Percentiles rank a stretch among this genome's conserved stretches.
These are phyloP conservation scores for Melanotaenia nigrans DNA, from an alignment of 2,797 vertebrate genomes.

Conservation along the genomic window DNA sequence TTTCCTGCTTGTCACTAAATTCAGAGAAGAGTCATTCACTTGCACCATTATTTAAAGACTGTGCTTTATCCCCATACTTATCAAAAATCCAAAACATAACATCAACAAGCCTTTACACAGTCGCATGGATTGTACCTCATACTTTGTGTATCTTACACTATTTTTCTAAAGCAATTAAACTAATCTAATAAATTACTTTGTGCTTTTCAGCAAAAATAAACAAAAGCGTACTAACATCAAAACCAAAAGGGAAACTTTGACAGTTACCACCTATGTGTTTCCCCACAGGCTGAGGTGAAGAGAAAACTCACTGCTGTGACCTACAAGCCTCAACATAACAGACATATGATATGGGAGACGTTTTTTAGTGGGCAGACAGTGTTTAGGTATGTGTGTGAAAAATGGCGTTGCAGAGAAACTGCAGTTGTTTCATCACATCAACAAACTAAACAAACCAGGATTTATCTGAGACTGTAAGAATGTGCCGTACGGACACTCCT, in stretches of 20 bases:
- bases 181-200: not conserved
- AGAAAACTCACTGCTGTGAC: not conserved
- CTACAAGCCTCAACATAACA: not conserved
- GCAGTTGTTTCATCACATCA: conserved; percentile 28
- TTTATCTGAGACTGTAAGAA: conserved; percentile 50
- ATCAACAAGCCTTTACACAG: conserved; percentile 29
- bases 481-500: conserved; percentile 55
- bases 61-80: conserved; percentile 25
- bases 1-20: conserved; percentile 29
- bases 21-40: conserved; percentile 47
- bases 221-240: not conserved
- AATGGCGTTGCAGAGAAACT: not conserved
- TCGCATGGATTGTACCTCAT: not conserved
- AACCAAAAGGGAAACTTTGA: not conserved
- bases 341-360: not conserved
- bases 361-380: conserved; percentile 3
- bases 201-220: not conserved
- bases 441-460: conserved; percentile 14
- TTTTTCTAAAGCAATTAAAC: not conserved
- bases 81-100: conserved; percentile 22
- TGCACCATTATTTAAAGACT: conserved; percentile 14
- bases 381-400: conserved; percentile 11
- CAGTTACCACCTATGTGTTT: not conserved
- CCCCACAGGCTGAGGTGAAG: conserved; percentile 7
- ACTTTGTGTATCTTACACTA: not conserved